Conservation (phyloP, 1,140 invertebrate genomes). For the Polypedilum pembai region DNA sequence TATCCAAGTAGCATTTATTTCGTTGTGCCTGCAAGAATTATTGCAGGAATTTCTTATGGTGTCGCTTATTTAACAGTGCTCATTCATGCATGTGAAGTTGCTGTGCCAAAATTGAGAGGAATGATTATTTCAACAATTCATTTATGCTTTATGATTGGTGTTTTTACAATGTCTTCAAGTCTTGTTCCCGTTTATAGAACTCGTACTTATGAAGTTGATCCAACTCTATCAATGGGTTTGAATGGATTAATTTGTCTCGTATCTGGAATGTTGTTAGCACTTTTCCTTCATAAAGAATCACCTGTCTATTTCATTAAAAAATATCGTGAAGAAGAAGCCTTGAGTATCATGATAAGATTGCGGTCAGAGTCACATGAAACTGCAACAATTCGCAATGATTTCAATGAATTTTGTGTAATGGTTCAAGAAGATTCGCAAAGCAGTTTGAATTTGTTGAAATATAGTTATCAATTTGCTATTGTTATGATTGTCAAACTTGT, state of each 20-base stretch:
- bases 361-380: not conserved
- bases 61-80: not conserved
- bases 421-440: not conserved
- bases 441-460: not conserved
- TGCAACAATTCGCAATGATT: not conserved
- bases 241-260: not conserved
- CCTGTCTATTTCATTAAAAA: not conserved
- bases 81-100: not conserved
- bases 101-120: not conserved
- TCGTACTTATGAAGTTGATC: not conserved
- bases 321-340: not conserved
- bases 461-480: not conserved
- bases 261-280: not conserved
- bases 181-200: not conserved
- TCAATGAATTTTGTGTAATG: not conserved
- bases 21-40: not conserved
- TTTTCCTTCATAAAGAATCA: constrained; percentile 5
- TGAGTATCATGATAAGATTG: not conserved
- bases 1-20: not conserved
- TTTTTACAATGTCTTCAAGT: not conserved
- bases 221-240: not conserved
- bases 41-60: not conserved
- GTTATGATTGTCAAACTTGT: not conserved
- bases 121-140: not conserved
- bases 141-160: not conserved